Evolutionary conservation across 1,140 invertebrate genomes (phyloP).

Genomic region (Heliconius hewitsoni): DNA sequence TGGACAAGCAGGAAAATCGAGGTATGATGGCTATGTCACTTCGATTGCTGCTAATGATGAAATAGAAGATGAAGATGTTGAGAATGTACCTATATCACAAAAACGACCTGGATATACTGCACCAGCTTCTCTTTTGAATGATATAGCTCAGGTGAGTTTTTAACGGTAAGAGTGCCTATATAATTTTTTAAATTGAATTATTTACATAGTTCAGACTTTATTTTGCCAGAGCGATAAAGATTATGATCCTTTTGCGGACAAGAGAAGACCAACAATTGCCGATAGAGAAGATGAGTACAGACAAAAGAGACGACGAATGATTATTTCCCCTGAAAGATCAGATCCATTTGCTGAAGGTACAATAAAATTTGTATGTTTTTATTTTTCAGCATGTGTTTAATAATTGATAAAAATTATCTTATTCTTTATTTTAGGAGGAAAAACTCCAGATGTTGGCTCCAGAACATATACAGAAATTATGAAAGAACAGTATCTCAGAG

Average conservation of each 20-base stretch:
- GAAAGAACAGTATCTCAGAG: conserved; percentile 94
- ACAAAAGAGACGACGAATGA: conserved; percentile 91
- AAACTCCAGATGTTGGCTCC: conserved; percentile 97
- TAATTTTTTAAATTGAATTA: background rate
- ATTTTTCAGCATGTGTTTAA: background rate
- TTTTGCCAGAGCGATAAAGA: conserved; percentile 90
- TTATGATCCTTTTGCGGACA: conserved; percentile 98
- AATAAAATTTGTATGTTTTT: background rate
- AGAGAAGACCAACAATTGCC: conserved; percentile 93
- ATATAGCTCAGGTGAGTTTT: conserved; percentile 89
- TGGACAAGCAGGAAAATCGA: conserved; percentile 84
- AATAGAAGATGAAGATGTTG: conserved; percentile 95
- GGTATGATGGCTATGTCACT: conserved; percentile 96
- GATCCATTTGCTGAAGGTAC: conserved; percentile 99
- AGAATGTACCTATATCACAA: conserved; percentile 87
- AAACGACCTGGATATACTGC: conserved; percentile 91
- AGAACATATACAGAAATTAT: conserved; percentile 98
- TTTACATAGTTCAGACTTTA: background rate
- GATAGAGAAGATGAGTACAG: conserved; percentile 98
- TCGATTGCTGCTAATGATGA: conserved; percentile 97
- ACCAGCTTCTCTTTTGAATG: conserved; percentile 93
- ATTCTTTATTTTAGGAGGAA: conserved; percentile 91
- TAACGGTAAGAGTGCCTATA: background rate
- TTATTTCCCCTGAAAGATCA: conserved; percentile 97
- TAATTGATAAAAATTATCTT: background rate